phyloP scores from a whole-genome alignment of 2,797 vertebrate genomes.

The Rhodeus uyekii region DNA sequence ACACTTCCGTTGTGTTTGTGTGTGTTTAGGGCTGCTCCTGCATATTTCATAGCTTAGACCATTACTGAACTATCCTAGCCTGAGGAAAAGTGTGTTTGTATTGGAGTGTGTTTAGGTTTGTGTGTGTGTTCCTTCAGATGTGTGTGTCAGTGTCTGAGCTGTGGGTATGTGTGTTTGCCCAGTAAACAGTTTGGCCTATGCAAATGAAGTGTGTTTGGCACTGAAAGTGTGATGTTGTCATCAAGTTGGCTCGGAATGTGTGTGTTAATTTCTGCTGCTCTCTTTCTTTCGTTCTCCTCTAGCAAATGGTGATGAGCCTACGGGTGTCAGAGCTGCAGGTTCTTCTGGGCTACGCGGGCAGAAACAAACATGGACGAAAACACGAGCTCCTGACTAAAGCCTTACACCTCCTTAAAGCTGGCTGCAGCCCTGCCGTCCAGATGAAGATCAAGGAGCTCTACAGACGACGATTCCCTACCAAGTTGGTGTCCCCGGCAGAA shows the following conservation, averaged over 20 bases:
- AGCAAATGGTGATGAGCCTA: constrained; percentile 99
- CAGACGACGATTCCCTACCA: constrained; percentile 93
- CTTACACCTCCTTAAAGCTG: constrained; percentile 92
- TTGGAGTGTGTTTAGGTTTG: constrained; percentile 12
- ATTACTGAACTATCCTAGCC: constrained; percentile 51
- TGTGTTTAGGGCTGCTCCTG: constrained; percentile 64
- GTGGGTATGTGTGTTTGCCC: constrained; percentile 41
- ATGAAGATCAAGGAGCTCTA: constrained; percentile 99
- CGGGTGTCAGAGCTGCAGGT: constrained; percentile 98
- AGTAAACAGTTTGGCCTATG: constrained; percentile 50
- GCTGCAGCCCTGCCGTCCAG: constrained; percentile 96
- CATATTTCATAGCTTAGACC: constrained; percentile 72
- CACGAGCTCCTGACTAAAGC: constrained; percentile 98
- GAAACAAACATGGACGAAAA: constrained; percentile 98
- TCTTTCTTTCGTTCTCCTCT: constrained; percentile 46
- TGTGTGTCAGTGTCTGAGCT: constrained; percentile 32
- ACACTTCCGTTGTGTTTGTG: constrained; percentile 64
- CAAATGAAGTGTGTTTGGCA: constrained; percentile 20
- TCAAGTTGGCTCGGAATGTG: constrained; percentile 15
- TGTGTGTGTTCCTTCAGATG: constrained; percentile 24
- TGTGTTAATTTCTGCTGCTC: neutral
- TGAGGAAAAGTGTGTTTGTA: constrained; percentile 15
- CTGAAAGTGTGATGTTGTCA: constrained; percentile 18
- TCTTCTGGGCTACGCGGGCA: constrained; percentile 94
- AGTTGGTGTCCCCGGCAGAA: constrained; percentile 92